phyloP scores from a whole-genome alignment of 2,888 invertebrate genomes.

The Therioaphis trifolii region DNA sequence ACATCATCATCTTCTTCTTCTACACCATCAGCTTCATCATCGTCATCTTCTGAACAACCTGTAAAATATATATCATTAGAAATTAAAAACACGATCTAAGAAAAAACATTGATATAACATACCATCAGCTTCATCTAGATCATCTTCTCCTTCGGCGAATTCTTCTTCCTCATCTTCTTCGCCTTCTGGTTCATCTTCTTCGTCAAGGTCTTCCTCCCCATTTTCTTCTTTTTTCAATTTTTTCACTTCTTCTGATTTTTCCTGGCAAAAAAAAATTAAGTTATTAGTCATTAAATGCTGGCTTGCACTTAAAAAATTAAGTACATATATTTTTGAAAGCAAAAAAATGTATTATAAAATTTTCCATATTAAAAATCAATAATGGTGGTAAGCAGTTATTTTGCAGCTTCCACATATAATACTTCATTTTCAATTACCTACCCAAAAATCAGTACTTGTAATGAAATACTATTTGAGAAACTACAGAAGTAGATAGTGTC shows the following conservation, averaged over 20 bases:
- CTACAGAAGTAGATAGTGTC: no score
- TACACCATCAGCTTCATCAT: conserved; percentile 65
- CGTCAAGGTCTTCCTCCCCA: conserved; percentile 76
- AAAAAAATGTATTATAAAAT: no score
- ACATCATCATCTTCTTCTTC: conserved; percentile 66
- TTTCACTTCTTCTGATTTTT: conserved; percentile 69
- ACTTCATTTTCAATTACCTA: no score
- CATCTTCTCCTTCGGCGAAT: conserved; percentile 76
- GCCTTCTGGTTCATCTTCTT: conserved; percentile 75
- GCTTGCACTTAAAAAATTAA: no score
- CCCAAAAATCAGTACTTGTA: no score
- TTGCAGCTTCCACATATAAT: no score
- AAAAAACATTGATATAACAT: background rate
- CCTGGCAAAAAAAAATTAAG: conserved; percentile 67
- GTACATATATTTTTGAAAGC: no score
- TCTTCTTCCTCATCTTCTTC: conserved; percentile 76
- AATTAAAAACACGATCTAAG: background rate
- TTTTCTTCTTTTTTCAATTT: conserved; percentile 73
- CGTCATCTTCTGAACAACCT: conserved; percentile 66
- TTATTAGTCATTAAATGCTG: no score
- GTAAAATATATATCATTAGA: background rate
- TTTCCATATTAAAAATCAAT: no score
- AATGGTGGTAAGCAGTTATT: no score
- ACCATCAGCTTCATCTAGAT: conserved; percentile 71
- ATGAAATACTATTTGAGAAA: no score